Evolutionary conservation across 2,888 invertebrate species (phyloP), one percentile per base, ranked within the genome.

Genomic region (Oithona nana): DNA sequence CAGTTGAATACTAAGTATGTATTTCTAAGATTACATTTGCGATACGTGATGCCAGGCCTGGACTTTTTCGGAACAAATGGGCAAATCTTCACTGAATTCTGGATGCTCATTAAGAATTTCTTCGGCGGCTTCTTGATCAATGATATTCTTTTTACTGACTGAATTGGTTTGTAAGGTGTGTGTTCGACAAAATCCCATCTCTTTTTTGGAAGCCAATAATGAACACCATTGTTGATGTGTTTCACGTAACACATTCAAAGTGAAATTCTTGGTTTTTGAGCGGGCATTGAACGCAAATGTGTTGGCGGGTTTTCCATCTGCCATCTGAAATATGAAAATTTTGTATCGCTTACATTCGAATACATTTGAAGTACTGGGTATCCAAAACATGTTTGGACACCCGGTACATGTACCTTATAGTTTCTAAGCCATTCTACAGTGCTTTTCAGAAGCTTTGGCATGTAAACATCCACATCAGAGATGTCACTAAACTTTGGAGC

Each of bases 401-500:
- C n/a, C n/a, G n/a, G n/a, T n/a, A n/a, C 39, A 11, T 6, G 39
- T 16, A 39, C 39, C 39, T 39, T 39, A 77, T 99, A 98, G 66
- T 93, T 87, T 73, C 87, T 85, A 76, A 99, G 95, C 98, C 98
- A 98, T 76, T 97, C 95, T 63, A 90, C 84, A 1, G 95, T 90
- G 49, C 95, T 95, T 74, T 90, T 83, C 71, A 98, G 75, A 68
- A 95, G 79, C 16, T 98, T 98, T 20, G 98, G 98, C 77, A 85
- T 88, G 70, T 81, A 78, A 71, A 82, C 83, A 71, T 97, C 94
- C 64, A 99, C 82, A 77, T 99, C 98, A 31, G 39, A 39, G 39
- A 39, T 16, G 39, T 39, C 39, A 39, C 39, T 39, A 67, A 98
- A 75, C 70, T 84, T 79, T 39, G 80, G 80, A 16, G 95, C 94